Evolutionary conservation across 2,797 vertebrate species (phyloP).

Genomic region (Macrochelys suwanniensis): DNA sequence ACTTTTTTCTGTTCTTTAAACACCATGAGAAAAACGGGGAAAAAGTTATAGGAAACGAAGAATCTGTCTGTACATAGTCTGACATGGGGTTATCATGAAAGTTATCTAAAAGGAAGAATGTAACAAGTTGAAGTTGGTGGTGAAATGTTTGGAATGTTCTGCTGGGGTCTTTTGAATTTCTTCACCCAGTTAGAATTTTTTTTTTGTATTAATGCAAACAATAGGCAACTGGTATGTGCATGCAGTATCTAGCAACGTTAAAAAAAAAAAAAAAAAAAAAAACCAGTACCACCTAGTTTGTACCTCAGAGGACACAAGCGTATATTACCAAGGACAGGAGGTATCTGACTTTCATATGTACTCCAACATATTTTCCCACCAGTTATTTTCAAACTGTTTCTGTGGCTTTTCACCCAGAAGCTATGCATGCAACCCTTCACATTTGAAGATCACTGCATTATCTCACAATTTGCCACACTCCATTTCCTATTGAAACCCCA

Average conservation of each 20-base stretch:
- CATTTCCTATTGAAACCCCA: constrained; percentile 59
- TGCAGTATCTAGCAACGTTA: not conserved
- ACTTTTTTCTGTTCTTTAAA: constrained; percentile 17
- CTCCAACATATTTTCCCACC: not conserved
- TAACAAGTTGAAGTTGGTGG: constrained; percentile 7
- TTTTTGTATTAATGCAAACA: not conserved
- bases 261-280: not conserved
- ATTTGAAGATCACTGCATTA: constrained; percentile 1
- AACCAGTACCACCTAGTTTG: not conserved
- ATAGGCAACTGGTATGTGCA: not conserved
- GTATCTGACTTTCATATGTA: not conserved
- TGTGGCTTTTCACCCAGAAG: constrained; percentile 21
- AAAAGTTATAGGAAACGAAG: constrained; percentile 29
- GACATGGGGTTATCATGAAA: constrained; percentile 6
- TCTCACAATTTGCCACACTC: constrained; percentile 24
- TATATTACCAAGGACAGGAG: not conserved
- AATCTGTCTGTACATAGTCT: not conserved
- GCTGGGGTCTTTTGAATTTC: not conserved
- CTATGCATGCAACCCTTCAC: not conserved
- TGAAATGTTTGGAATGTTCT: constrained; percentile 20
- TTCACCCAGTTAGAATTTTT: not conserved
- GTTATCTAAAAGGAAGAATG: constrained; percentile 26
- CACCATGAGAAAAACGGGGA: constrained; percentile 50
- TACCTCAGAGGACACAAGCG: not conserved
- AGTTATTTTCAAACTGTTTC: not conserved